Conservation (phyloP, 2,888 invertebrate genomes). For the Microplitis deprimator region DNA sequence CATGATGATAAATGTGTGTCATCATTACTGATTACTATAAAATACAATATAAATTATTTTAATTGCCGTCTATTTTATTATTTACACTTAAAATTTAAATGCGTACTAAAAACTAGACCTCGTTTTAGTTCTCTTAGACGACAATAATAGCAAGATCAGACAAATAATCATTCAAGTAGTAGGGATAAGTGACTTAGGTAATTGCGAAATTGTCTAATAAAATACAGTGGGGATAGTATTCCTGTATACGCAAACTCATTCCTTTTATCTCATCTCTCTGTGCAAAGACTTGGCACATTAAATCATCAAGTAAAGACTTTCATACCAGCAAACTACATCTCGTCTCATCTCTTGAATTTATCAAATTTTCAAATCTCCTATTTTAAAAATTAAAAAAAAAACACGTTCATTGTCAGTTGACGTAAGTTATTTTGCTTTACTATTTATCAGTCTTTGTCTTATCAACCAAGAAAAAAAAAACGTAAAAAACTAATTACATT, state of each 20-base stretch:
- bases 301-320: constrained; percentile 32
- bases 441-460: background rate
- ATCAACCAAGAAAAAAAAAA: background rate
- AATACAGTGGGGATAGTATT: constrained; percentile 34
- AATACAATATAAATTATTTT: constrained; percentile 26
- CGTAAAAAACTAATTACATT: background rate
- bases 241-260: constrained; percentile 52
- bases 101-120: constrained; percentile 65
- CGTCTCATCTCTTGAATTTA: background rate
- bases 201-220: background rate
- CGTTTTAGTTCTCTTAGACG: constrained; percentile 57
- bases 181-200: constrained; percentile 19
- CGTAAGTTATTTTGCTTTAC: background rate
- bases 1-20: constrained; percentile 59
- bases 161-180: constrained; percentile 32
- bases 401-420: background rate
- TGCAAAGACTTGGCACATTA: constrained; percentile 1
- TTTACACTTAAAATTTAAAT: constrained; percentile 51
- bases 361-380: background rate
- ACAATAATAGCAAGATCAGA: constrained; percentile 21
- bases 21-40: constrained; percentile 40
- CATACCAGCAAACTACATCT: background rate
- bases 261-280: constrained; percentile 22
- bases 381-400: background rate
- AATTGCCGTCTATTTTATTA: constrained; percentile 35